Conservation (phyloP, 2,888 invertebrate species). For the Busseola fusca region DNA sequence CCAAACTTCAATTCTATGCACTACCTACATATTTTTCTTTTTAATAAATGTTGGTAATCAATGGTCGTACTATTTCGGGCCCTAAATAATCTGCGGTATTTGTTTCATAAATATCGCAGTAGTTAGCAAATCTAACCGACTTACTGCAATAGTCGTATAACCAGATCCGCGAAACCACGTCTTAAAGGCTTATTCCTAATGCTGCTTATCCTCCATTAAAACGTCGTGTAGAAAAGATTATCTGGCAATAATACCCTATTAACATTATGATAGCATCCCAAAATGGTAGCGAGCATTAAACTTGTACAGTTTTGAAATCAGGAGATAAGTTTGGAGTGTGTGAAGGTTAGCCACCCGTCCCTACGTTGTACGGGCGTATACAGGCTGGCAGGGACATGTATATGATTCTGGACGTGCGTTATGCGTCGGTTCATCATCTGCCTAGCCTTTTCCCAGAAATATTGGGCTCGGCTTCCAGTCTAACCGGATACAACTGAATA, state of each 20-base stretch:
- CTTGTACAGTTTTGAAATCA: slow-evolving; percentile 51
- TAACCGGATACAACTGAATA: too few relatives aligned
- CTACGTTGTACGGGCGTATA: neutral
- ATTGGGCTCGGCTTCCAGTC: too few relatives aligned
- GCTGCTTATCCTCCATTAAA: slow-evolving; percentile 53
- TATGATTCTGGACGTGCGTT: neutral
- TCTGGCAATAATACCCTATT: slow-evolving; percentile 47
- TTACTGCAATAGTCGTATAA: slow-evolving; percentile 8
- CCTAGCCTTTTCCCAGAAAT: too few relatives aligned
- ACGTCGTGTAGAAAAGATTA: slow-evolving; percentile 58
- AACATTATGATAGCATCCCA: slow-evolving; percentile 48
- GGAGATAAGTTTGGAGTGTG: slow-evolving; percentile 27
- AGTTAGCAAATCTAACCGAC: neutral
- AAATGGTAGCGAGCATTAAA: slow-evolving; percentile 47
- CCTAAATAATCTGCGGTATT: neutral
- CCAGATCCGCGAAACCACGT: slow-evolving; percentile 27
- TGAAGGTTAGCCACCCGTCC: slow-evolving; percentile 29
- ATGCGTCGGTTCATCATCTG: neutral
- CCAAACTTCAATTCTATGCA: neutral
- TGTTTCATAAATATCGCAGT: neutral
- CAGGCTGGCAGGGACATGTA: neutral
- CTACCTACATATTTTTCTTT: neutral
- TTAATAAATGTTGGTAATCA: neutral
- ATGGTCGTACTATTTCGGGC: neutral
- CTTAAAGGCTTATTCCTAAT: slow-evolving; percentile 44